Evolutionary conservation across 2,797 vertebrate species (phyloP).

Genomic region (Tragelaphus oryx): DNA sequence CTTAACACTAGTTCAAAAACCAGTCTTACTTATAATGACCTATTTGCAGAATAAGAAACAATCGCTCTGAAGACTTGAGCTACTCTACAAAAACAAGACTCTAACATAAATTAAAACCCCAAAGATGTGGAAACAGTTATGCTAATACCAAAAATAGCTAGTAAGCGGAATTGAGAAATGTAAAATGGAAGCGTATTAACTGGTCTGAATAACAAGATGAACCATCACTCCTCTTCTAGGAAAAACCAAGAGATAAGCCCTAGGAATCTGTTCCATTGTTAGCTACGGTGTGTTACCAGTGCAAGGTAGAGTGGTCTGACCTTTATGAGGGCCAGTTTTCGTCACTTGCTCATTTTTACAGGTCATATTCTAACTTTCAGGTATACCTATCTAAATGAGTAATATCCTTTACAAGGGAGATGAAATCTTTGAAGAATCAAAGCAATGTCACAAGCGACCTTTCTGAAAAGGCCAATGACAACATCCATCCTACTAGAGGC

Average conservation of each 20-base stretch:
- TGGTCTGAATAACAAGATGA: background rate
- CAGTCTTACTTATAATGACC: background rate
- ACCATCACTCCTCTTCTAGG: background rate
- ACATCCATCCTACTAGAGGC: background rate
- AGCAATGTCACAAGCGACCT: background rate
- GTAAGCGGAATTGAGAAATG: background rate
- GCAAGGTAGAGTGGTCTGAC: background rate
- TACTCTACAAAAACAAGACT: background rate
- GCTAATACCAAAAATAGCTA: background rate
- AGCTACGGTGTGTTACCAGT: background rate
- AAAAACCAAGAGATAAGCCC: background rate
- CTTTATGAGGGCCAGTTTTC: background rate
- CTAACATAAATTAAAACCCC: background rate
- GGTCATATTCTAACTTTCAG: background rate
- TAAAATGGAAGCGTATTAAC: background rate
- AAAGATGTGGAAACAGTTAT: background rate
- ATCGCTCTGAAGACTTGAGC: background rate
- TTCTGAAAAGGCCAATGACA: background rate
- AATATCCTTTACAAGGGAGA: background rate
- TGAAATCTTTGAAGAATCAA: background rate
- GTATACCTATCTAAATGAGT: background rate
- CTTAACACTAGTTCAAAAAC: background rate
- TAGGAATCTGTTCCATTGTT: background rate
- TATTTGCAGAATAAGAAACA: background rate
- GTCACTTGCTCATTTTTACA: background rate